phyloP scores from a whole-genome alignment of 2,888 invertebrate species.

The Zaprionus lineosus region DNA sequence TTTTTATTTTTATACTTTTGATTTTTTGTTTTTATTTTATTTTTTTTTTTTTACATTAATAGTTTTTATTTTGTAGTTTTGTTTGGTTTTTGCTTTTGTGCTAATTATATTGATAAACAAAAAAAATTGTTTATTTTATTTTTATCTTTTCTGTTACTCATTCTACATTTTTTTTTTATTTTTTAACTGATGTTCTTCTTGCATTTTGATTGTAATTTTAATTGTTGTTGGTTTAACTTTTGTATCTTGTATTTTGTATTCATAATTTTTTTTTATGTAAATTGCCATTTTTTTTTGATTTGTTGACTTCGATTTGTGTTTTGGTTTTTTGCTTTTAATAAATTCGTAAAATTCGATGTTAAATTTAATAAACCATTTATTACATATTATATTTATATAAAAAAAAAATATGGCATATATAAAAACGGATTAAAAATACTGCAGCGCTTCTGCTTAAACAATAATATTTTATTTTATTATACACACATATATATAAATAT shows the following conservation, averaged over 20 bases:
- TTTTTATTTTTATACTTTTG: slow-evolving; percentile 48
- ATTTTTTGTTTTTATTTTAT: slow-evolving; percentile 40
- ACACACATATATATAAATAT: slow-evolving; percentile 8
- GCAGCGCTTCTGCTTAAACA: slow-evolving; percentile 25
- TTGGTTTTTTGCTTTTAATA: slow-evolving; percentile 56
- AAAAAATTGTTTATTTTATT: slow-evolving; percentile 60
- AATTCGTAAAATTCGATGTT: slow-evolving; percentile 82
- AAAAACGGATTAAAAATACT: slow-evolving; percentile 55
- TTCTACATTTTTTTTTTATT: slow-evolving; percentile 49
- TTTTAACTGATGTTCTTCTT: no score
- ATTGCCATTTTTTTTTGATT: slow-evolving; percentile 62
- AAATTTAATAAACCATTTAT: slow-evolving; percentile 77
- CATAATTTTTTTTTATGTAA: slow-evolving; percentile 56
- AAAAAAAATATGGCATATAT: slow-evolving; percentile 66
- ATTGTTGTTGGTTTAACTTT: slow-evolving; percentile 42
- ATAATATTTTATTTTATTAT: no score
- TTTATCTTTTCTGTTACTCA: slow-evolving; percentile 54
- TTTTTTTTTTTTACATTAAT: slow-evolving; percentile 73
- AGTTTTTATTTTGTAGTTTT: slow-evolving; percentile 76
- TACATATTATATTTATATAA: slow-evolving; percentile 58
- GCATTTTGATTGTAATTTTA: slow-evolving; percentile 60
- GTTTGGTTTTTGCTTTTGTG: no score
- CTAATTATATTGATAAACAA: slow-evolving; percentile 75
- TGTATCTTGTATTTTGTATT: slow-evolving; percentile 16
- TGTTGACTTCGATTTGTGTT: slow-evolving; percentile 40